phyloP scores from a whole-genome alignment of 2,113 vertebrate species.

The Daboia siamensis region DNA sequence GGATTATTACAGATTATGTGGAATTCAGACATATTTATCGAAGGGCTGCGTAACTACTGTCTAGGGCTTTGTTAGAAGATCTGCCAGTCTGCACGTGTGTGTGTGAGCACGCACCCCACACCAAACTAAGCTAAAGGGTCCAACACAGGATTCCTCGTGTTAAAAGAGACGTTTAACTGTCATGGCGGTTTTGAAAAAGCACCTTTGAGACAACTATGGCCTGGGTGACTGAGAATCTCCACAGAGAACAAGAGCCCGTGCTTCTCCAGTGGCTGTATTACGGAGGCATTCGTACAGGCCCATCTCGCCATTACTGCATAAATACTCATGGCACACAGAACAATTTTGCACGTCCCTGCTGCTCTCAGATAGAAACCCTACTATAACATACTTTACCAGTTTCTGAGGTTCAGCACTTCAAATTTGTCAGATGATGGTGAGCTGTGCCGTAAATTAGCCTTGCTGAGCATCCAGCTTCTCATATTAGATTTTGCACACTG shows the following conservation, averaged over 20 bases:
- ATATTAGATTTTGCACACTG: not conserved
- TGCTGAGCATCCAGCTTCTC: not conserved
- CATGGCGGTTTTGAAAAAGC: not conserved
- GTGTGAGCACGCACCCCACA: not conserved
- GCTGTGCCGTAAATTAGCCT: not conserved
- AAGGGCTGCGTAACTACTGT: not conserved
- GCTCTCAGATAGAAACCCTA: not conserved
- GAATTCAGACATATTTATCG: not conserved
- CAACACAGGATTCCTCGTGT: not conserved
- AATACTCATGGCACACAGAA: not conserved
- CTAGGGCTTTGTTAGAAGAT: not conserved
- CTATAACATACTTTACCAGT: not conserved
- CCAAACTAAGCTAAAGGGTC: not conserved
- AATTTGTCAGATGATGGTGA: not conserved
- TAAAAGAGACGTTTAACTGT: not conserved
- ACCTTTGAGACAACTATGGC: no score
- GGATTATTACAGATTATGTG: not conserved
- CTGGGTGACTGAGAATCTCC: not conserved
- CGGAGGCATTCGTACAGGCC: no score
- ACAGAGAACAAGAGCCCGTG: not conserved
- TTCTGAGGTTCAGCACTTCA: not conserved
- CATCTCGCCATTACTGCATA: not conserved
- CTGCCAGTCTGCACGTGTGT: not conserved
- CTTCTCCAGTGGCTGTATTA: not conserved
- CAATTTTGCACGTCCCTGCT: not conserved